Evolutionary conservation across 2,113 vertebrate species (phyloP).

Genomic region (Rhadina sibilatrix): DNA sequence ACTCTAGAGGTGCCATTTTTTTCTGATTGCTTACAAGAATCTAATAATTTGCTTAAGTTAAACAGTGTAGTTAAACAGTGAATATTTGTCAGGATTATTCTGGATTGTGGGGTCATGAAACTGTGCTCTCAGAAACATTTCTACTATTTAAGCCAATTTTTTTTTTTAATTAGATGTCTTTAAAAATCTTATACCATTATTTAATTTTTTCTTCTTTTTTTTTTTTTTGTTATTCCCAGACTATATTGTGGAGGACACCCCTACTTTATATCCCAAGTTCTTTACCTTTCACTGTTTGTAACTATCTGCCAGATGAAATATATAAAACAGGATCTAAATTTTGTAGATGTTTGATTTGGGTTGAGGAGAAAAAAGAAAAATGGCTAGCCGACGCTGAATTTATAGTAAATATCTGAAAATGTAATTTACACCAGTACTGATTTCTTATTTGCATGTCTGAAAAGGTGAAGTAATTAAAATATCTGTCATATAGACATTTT

Average conservation of each 20-base stretch:
- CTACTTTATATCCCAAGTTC: neutral
- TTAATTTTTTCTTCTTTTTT: neutral
- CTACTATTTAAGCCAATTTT: neutral
- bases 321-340: neutral
- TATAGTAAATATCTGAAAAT: neutral
- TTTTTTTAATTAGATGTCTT: neutral
- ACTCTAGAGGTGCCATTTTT: neutral
- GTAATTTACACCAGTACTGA: neutral
- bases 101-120: neutral
- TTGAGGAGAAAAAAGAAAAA: neutral
- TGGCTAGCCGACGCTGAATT: neutral
- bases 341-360: neutral
- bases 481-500: neutral
- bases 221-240: neutral
- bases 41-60: neutral
- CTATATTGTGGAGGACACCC: neutral
- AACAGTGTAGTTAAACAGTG: neutral
- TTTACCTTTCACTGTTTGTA: neutral
- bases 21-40: neutral
- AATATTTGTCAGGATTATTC: neutral
- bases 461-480: neutral
- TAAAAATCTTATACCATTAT: neutral
- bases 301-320: neutral
- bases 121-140: neutral
- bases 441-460: neutral